These are phyloP conservation scores for Asteroscopus sphinx DNA, from an alignment of 2,888 invertebrate genomes.

Conservation along the genomic window DNA sequence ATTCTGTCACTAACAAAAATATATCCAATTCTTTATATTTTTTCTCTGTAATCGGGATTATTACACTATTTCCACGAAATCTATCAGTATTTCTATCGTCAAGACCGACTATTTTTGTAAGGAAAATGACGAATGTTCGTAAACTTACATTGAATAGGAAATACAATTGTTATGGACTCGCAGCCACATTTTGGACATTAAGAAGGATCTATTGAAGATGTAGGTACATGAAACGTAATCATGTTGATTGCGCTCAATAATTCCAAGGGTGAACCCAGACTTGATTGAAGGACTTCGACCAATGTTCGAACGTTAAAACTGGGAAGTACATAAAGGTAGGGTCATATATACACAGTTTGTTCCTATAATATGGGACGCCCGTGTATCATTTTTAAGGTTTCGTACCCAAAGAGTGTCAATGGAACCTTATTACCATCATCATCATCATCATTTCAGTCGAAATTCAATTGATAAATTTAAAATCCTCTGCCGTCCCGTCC, in stretches of 20 bases:
- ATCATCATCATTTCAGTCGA: too few relatives aligned
- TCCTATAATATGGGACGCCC: too few relatives aligned
- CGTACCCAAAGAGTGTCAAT: too few relatives aligned
- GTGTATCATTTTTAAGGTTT: too few relatives aligned
- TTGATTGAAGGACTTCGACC: conserved; percentile 47
- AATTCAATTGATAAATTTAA: too few relatives aligned
- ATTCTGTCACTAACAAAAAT: background rate
- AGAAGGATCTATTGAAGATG: conserved; percentile 18
- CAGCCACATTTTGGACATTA: conserved; percentile 20
- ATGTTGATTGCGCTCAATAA: conserved; percentile 51
- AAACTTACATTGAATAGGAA: conserved; percentile 11
- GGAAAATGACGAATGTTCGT: background rate
- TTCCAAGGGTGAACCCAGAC: conserved; percentile 31
- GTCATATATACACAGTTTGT: too few relatives aligned
- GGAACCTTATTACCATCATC: too few relatives aligned
- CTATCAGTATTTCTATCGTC: background rate
- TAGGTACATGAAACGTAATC: conserved; percentile 38
- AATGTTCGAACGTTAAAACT: conserved; percentile 37
- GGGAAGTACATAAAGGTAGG: conserved; percentile 15
- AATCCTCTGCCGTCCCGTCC: too few relatives aligned
- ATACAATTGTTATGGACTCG: conserved; percentile 25
- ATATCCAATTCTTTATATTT: background rate
- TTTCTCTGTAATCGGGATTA: background rate
- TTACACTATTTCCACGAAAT: background rate
- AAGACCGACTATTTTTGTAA: background rate